Base-by-base conservation (phyloP, 92 coral and sea anemone species). In the Muricea muricata region DNA sequence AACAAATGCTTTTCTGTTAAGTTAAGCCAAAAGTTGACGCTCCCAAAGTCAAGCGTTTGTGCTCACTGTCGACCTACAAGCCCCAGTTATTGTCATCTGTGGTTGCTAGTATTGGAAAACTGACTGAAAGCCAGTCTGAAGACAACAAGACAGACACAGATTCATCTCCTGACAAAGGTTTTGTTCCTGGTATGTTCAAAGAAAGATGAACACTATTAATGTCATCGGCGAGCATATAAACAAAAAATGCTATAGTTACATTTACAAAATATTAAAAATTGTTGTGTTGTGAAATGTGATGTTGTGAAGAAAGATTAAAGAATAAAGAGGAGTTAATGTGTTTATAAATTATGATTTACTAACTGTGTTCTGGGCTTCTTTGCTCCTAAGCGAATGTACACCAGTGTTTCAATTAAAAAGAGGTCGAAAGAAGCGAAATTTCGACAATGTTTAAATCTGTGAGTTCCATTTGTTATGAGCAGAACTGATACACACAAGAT, bases 121-220 rank as follows among this genome's bases (percentile, higher is more conserved):
- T n/a, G n/a, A n/a, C n/a, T n/a, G n/a, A n/a, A n/a, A n/a, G n/a
- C n/a, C n/a, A n/a, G n/a, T n/a, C n/a, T n/a, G n/a, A n/a, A n/a
- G n/a, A n/a, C 1, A 67, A 32, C 65, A 63, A 73, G 74, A 50
- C 50, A 88, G 75, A 57, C 60, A 41, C 6, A 45, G 63, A 4
- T 25, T 29, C 24, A 17, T 46, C 18, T 72, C 48, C 8, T 24
- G 46, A 23, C 85, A 90, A 78, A 9, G 66, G 34, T 40, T 86
- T 81, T 26, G 12, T 87, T 18, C 91, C 91, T 9, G 91, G 91
- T 23, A 73, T 87, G 83, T 87, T 81, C 34, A 79, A 85, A 35
- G 91, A 87, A 46, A 35, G 79, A 57, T 74, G 57, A 63, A 30
- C 68, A 25, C 20, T 7, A 58, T 48, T 18, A 37, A 4, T 11